These are phyloP conservation scores for Halocynthia roretzi DNA, from an alignment of 23 tunicate genomes.

Conservation along the genomic window DNA sequence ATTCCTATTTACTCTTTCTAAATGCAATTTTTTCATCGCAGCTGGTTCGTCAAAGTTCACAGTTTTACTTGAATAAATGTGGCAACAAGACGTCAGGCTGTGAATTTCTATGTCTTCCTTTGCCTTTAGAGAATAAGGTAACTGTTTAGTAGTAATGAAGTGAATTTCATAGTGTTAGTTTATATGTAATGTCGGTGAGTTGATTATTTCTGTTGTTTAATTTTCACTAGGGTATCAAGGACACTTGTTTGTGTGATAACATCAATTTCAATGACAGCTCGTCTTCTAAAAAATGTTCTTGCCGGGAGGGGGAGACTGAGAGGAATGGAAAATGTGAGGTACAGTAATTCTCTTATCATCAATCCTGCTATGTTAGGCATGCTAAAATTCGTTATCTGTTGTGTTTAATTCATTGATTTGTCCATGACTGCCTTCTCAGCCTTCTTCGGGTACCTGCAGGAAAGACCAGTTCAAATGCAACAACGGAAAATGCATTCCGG, in stretches of 20 bases:
- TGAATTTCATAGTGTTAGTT: too few relatives aligned
- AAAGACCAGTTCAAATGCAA: conserved; percentile 44
- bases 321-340: conserved; percentile 27
- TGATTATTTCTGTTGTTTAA: not conserved
- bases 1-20: not conserved
- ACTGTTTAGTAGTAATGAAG: not conserved
- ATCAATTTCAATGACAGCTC: not conserved
- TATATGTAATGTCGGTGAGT: too few relatives aligned
- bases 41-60: conserved; percentile 11
- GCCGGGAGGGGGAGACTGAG: conserved; percentile 3
- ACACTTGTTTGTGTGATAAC: conserved; percentile 13
- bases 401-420: too few relatives aligned
- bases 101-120: conserved; percentile 3
- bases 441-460: not conserved
- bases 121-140: conserved; percentile 1
- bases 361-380: too few relatives aligned
- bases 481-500: conserved; percentile 55
- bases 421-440: not conserved
- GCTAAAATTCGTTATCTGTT: too few relatives aligned
- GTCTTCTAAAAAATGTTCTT: not conserved
- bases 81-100: conserved; percentile 1
- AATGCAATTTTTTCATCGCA: not conserved
- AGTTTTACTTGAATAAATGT: conserved; percentile 11
- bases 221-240: not conserved
- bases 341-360: too few relatives aligned